Base-by-base conservation (phyloP, 2,797 vertebrate species). In the Macroramphosus scolopax region DNA sequence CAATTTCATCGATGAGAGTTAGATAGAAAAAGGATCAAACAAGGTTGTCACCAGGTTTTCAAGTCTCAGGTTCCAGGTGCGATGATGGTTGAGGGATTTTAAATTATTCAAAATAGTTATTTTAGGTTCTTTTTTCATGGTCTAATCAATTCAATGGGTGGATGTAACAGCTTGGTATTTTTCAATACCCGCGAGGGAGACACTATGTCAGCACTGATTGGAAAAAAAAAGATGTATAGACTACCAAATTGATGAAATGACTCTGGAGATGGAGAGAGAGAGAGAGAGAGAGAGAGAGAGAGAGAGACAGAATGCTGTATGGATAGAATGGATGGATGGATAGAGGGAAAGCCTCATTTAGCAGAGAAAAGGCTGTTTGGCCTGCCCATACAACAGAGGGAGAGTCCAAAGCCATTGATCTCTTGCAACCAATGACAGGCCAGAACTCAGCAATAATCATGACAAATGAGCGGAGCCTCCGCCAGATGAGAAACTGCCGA, bases 371-470 rank as follows among this genome's bases (percentile, higher is more conserved):
- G 74, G 90, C 92, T 94, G 92, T 92, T 95, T 93, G 91, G 92
- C 53, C 90, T 90, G 90, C 89, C 93, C 89, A 90, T 93, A 93
- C 91, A 92, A 95, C 92, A 93, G 92, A 92, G 90, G 87, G 91
- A 91, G 92, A 95, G 94, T 92, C 93, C 92, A 92, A 90, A 93
- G 91, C 90, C 94, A 98, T 98, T 96, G 97, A 99, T 99, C 95
- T 96, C 94, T 89, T 86, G 92, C 91, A 88, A 84, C 92, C 92
- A 96, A 96, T 94, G 95, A 97, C 96, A 98, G 92, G 91, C 94
- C 92, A 96, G 96, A 95, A 97, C 94, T 97, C 93, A 93, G 94
- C 97, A 98, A 98, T 99, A 99, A 99, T 99, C 94, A 98, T 99
- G 97, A 98, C 95, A 97, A 98, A 99, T 94, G 95, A 97, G 93